phyloP scores from a whole-genome alignment of 2,888 invertebrate genomes.

The Tolmerus cingulatus region DNA sequence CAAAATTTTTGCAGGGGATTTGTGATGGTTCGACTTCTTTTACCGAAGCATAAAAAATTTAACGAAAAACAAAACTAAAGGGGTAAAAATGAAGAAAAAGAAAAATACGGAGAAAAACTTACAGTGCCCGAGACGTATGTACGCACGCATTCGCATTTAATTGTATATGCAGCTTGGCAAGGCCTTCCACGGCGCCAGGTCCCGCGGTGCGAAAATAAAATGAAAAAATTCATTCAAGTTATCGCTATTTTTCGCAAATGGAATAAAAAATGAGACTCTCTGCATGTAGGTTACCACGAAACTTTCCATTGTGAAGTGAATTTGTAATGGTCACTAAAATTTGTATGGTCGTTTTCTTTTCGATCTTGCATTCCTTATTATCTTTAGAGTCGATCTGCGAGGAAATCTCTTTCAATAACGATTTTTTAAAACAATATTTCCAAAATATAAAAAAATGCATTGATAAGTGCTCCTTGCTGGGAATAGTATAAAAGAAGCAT shows the following conservation, averaged over 20 bases:
- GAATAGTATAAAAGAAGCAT: neutral
- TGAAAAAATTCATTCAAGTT: conserved; percentile 3
- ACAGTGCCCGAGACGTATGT: neutral
- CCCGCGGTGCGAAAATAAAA: neutral
- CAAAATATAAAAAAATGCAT: neutral
- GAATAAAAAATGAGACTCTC: conserved; percentile 23
- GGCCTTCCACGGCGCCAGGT: conserved; percentile 22
- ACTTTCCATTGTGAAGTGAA: conserved; percentile 30
- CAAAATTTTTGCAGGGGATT: conserved; percentile 36
- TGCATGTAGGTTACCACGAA: conserved; percentile 30
- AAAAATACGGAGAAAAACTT: neutral
- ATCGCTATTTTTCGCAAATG: conserved; percentile 28
- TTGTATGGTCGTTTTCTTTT: neutral
- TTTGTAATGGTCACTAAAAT: conserved; percentile 8
- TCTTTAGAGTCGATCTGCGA: neutral
- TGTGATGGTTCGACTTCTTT: conserved; percentile 33
- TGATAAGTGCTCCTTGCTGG: neutral
- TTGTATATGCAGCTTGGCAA: conserved; percentile 2
- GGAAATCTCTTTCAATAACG: neutral
- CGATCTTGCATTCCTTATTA: neutral
- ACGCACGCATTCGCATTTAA: neutral
- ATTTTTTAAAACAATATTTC: no score
- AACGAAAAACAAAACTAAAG: neutral
- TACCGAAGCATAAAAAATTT: neutral
- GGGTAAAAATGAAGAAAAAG: neutral